A percentile compares a stretch with the other conserved stretches of the same genome.
These are phyloP conservation scores for Netelia fuscicornis DNA, from an alignment of 2,888 invertebrate genomes.

Conservation along the genomic window DNA sequence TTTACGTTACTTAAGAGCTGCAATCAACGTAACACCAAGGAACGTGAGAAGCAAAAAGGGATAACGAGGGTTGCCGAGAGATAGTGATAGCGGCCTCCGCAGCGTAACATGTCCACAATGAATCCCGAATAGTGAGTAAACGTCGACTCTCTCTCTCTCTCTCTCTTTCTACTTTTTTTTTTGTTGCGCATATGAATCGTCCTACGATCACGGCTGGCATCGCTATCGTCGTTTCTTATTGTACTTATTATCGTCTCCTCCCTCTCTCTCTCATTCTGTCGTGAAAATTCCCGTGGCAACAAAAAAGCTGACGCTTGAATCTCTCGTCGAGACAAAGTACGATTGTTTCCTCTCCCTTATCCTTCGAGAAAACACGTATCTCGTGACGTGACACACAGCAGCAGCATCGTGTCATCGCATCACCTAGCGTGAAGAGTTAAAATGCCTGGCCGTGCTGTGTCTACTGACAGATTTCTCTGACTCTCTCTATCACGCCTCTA, in stretches of 20 bases:
- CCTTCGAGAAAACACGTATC: slow-evolving; percentile 41
- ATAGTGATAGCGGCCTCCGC: slow-evolving; percentile 67
- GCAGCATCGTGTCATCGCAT: slow-evolving; percentile 48
- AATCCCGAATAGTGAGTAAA: slow-evolving; percentile 86
- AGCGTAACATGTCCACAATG: slow-evolving; percentile 85
- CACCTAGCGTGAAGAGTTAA: slow-evolving; percentile 24
- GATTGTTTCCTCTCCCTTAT: slow-evolving; percentile 19
- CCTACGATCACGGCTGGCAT: slow-evolving; percentile 71
- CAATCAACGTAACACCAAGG: slow-evolving; percentile 46
- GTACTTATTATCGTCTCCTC: slow-evolving; percentile 32
- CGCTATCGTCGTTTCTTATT: slow-evolving; percentile 46
- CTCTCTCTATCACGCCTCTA: slow-evolving; percentile 34
- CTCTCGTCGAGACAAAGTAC: slow-evolving; percentile 38
- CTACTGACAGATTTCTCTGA: slow-evolving; percentile 63
- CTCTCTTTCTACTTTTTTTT: slow-evolving; percentile 63
- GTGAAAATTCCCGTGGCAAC: slow-evolving; percentile 55
- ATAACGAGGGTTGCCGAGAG: slow-evolving; percentile 40
- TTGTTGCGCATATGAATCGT: slow-evolving; percentile 65
- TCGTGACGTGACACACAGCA: slow-evolving; percentile 46
- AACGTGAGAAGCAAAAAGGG: slow-evolving; percentile 55
- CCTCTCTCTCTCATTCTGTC: slow-evolving; percentile 21
- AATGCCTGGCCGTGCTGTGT: slow-evolving; percentile 51
- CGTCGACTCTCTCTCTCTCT: slow-evolving; percentile 57
- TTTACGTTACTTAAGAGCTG: slow-evolving; percentile 31
- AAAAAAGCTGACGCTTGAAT: slow-evolving; percentile 59